A percentile compares a stretch with the other conserved stretches of the same genome.
phyloP scores from a whole-genome alignment of 2,797 vertebrate species.

The Leptodactylus fallax region DNA sequence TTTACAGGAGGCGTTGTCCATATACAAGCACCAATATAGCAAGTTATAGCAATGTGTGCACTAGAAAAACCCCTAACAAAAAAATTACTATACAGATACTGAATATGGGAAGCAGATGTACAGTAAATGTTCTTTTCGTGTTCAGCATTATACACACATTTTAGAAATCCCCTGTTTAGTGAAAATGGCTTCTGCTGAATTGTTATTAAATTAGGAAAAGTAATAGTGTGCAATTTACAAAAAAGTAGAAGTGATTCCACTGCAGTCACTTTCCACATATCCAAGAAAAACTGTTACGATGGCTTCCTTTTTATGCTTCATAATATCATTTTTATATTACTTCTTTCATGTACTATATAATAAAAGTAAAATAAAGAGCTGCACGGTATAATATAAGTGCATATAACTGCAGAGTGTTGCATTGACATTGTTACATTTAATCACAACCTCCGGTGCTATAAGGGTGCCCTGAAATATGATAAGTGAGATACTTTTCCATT shows the following conservation, averaged over 20 bases:
- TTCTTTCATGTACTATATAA: background rate
- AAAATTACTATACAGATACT: background rate
- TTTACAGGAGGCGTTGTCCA: background rate
- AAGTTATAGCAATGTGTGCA: background rate
- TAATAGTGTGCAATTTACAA: slow-evolving; percentile 11
- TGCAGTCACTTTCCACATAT: background rate
- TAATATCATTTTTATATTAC: slow-evolving; percentile 21
- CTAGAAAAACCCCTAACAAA: background rate
- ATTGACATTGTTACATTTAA: slow-evolving; percentile 8
- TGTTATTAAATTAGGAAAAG: slow-evolving; percentile 6
- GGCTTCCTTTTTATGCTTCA: background rate
- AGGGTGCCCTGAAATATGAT: background rate
- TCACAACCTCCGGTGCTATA: background rate
- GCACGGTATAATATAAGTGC: slow-evolving; percentile 2
- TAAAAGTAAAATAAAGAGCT: slow-evolving; percentile 6
- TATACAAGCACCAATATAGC: background rate
- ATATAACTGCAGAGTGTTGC: background rate
- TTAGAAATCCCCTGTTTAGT: slow-evolving; percentile 10
- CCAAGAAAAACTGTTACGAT: background rate
- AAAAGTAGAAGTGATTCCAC: background rate
- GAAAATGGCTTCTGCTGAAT: background rate
- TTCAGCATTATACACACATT: background rate
- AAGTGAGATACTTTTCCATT: slow-evolving; percentile 16
- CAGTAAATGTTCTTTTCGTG: background rate
- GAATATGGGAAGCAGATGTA: background rate